Evolutionary conservation across 2,888 invertebrate species (phyloP).

Genomic region (Molorchus minor): DNA sequence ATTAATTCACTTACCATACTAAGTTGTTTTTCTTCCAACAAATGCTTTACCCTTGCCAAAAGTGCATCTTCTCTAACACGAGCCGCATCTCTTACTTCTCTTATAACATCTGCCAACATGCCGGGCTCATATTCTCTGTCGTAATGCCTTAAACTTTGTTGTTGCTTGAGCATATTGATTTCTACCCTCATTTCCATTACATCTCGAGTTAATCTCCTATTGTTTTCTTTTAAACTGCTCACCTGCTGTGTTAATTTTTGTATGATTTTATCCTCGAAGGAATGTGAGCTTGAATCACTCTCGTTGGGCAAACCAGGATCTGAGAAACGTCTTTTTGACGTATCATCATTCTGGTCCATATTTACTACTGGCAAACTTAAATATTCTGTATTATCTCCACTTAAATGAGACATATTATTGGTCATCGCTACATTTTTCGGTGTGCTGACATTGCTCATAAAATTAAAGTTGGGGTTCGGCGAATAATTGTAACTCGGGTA

Average conservation of each 20-base stretch:
- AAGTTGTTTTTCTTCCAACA: slow-evolving; percentile 68
- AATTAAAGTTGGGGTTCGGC: slow-evolving; percentile 39
- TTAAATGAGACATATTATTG: slow-evolving; percentile 35
- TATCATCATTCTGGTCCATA: slow-evolving; percentile 65
- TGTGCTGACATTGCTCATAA: slow-evolving; percentile 43
- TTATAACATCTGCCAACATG: slow-evolving; percentile 76
- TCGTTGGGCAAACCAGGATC: slow-evolving; percentile 71
- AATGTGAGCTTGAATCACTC: slow-evolving; percentile 64
- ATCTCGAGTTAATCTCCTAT: slow-evolving; percentile 79
- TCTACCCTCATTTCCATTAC: slow-evolving; percentile 77
- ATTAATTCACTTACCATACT: slow-evolving; percentile 55
- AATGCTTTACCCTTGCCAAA: slow-evolving; percentile 68
- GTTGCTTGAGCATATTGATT: slow-evolving; percentile 60
- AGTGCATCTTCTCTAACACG: slow-evolving; percentile 78
- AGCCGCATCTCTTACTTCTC: slow-evolving; percentile 78
- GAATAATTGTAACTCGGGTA: slow-evolving; percentile 57
- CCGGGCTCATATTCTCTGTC: slow-evolving; percentile 72
- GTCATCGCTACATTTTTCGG: slow-evolving; percentile 44
- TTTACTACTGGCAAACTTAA: slow-evolving; percentile 79
- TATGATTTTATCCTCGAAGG: slow-evolving; percentile 69
- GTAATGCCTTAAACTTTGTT: slow-evolving; percentile 52
- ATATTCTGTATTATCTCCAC: slow-evolving; percentile 60
- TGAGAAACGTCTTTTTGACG: slow-evolving; percentile 70
- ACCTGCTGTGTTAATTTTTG: slow-evolving; percentile 79
- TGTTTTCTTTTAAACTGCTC: slow-evolving; percentile 73